Percentiles rank a stretch among this genome's conserved stretches.
Conservation (phyloP, 2,888 invertebrate genomes). For the Aphrophora alni region DNA sequence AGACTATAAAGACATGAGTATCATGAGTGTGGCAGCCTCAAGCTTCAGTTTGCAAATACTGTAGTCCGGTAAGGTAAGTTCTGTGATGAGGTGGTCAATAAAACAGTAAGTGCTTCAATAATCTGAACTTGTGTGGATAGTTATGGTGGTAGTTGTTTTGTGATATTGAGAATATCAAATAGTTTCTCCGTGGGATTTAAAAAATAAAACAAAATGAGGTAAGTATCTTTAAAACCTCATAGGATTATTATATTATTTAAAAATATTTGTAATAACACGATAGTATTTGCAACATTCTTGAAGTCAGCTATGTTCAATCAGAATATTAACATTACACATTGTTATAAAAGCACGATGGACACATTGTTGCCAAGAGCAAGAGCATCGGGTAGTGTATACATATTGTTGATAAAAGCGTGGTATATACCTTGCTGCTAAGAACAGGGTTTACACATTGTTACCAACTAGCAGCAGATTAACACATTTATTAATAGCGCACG, state of each 20-base stretch:
- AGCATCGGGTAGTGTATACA: no score
- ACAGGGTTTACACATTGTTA: no score
- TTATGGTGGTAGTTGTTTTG: neutral
- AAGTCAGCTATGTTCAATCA: no score
- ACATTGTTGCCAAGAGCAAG: no score
- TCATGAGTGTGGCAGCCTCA: neutral
- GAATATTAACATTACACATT: no score
- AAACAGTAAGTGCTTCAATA: neutral
- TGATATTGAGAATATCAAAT: neutral
- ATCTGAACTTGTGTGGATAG: neutral
- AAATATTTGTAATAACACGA: no score
- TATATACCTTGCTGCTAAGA: no score
- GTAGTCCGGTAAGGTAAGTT: neutral
- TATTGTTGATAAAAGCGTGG: no score
- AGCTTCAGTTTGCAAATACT: neutral
- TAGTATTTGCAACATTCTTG: no score
- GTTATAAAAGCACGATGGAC: no score
- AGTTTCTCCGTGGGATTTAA: neutral
- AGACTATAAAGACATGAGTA: neutral
- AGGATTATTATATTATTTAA: no score
- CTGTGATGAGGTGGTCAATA: neutral
- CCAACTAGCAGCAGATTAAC: neutral
- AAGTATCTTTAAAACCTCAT: neutral
- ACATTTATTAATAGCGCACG: no score
- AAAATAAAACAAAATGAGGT: neutral